Evolutionary conservation across 2,113 vertebrate species (phyloP).

Genomic region (Xenopus tropicalis): UCB_Xtro_10.0 CM004450.2:85814501-85815000

Average conservation of each 20-base stretch:
- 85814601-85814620: not conserved
- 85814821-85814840: slow-evolving; percentile 57
- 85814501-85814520: slow-evolving; percentile 38
- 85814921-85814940: slow-evolving; percentile 17
- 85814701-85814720: slow-evolving; percentile 45
- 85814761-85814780: slow-evolving; percentile 64
- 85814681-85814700: slow-evolving; percentile 54
- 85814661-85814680: slow-evolving; percentile 67
- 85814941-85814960: slow-evolving; percentile 35
- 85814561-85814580: slow-evolving; percentile 64
- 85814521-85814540: not conserved
- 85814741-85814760: slow-evolving; percentile 59
- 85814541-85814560: slow-evolving; percentile 71
- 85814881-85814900: slow-evolving; percentile 46
- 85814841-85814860: slow-evolving; percentile 46
- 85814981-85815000: slow-evolving; percentile 26
- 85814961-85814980: slow-evolving; percentile 23
- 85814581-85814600: not conserved
- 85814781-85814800: slow-evolving; percentile 53
- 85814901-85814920: not conserved
- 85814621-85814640: slow-evolving; percentile 43
- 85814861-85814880: slow-evolving; percentile 47
- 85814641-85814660: slow-evolving; percentile 56
- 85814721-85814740: slow-evolving; percentile 53
- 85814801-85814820: slow-evolving; percentile 50